These are phyloP conservation scores for Ascaphus truei DNA, from an alignment of 2,113 vertebrate genomes.

Conservation along the genomic window DNA sequence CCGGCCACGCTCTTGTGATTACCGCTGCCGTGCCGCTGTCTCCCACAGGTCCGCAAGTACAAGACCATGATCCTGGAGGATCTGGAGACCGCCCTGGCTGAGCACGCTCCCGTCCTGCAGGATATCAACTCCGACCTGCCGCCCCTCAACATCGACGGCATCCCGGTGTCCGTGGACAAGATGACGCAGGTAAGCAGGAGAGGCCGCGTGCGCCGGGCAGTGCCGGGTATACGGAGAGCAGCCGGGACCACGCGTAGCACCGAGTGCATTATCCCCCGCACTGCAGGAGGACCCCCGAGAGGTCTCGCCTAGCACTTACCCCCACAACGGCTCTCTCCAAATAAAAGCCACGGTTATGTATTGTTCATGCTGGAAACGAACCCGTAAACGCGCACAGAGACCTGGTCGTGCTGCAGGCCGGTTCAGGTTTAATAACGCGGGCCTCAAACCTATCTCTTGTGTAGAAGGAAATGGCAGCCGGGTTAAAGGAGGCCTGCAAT, in stretches of 20 bases:
- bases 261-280: too few relatives aligned
- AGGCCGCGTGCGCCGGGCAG: conserved; percentile 12
- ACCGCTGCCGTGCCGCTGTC: conserved; percentile 20
- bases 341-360: too few relatives aligned
- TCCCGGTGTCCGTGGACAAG: conserved; percentile 97
- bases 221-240: not conserved
- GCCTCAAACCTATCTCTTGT: too few relatives aligned
- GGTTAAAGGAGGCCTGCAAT: too few relatives aligned
- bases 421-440: too few relatives aligned
- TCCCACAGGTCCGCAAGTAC: conserved; percentile 90
- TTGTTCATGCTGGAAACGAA: too few relatives aligned
- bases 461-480: too few relatives aligned
- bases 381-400: too few relatives aligned
- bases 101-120: conserved; percentile 88
- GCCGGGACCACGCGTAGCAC: accelerated
- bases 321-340: too few relatives aligned
- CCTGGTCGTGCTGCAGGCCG: too few relatives aligned
- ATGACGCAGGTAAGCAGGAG: conserved; percentile 90
- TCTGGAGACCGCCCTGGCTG: conserved; percentile 89
- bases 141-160: conserved; percentile 93
- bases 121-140: conserved; percentile 92
- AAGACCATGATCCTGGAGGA: conserved; percentile 96
- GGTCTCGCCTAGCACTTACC: too few relatives aligned
- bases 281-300: too few relatives aligned
- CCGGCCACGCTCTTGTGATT: not conserved